Conservation (phyloP, 1,140 invertebrate genomes). For the Drosophila novamexicana region DNA sequence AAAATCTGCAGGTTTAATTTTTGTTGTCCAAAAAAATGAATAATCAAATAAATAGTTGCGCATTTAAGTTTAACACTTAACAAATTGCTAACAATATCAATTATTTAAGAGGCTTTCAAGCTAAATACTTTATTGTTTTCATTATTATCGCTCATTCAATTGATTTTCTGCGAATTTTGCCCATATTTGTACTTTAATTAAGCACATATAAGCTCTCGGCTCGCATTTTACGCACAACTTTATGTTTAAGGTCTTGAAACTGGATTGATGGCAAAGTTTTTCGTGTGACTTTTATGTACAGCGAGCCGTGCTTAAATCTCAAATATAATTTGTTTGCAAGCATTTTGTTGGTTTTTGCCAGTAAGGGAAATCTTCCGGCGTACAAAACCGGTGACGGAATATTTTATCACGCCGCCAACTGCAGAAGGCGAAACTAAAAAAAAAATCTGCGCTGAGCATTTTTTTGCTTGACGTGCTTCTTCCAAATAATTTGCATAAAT, state of each 20-base stretch:
- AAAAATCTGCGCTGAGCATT: slow-evolving; percentile 44
- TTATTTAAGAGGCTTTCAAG: too few species aligned
- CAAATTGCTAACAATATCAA: too few species aligned
- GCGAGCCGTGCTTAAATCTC: slow-evolving; percentile 13
- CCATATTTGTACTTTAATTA: background rate
- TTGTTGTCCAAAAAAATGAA: too few species aligned
- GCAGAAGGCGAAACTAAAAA: slow-evolving; percentile 22
- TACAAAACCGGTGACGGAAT: slow-evolving; percentile 46
- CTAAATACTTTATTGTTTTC: too few species aligned
- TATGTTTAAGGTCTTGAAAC: background rate
- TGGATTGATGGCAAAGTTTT: slow-evolving; percentile 3
- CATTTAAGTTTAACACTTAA: too few species aligned
- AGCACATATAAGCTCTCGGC: background rate
- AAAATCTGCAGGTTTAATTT: too few species aligned
- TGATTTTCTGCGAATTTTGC: background rate
- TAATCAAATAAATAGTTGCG: too few species aligned
- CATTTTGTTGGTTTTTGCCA: slow-evolving; percentile 10
- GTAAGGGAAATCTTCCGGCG: slow-evolving; percentile 17
- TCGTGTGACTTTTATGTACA: slow-evolving; percentile 5
- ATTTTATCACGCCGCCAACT: slow-evolving; percentile 52
- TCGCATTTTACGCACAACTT: background rate
- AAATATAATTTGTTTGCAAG: slow-evolving; percentile 44
- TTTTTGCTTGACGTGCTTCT: slow-evolving; percentile 22
- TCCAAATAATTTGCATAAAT: slow-evolving; percentile 78
- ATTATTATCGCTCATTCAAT: background rate